Conservation (phyloP, 2,113 vertebrate genomes). For the Martes martes region DNA sequence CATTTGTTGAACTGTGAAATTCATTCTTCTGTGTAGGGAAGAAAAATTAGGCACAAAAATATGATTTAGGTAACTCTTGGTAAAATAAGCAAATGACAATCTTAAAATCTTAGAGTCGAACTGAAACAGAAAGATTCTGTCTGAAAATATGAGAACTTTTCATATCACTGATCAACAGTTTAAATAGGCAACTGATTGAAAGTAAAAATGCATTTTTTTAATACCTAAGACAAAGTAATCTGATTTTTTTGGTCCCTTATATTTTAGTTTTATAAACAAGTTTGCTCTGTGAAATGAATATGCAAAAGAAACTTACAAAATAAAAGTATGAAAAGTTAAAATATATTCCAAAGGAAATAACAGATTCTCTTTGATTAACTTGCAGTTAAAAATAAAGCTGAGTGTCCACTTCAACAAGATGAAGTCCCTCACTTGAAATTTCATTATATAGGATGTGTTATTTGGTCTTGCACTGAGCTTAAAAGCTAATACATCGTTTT, state of each 20-base stretch:
- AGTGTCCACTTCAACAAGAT: slow-evolving; percentile 77
- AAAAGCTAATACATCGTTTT: slow-evolving; percentile 60
- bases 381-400: slow-evolving; percentile 79
- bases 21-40: neutral
- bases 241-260: slow-evolving; percentile 76
- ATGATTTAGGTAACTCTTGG: slow-evolving; percentile 15
- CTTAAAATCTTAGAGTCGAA: slow-evolving; percentile 19
- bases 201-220: neutral
- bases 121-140: slow-evolving; percentile 17
- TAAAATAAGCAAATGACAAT: slow-evolving; percentile 8
- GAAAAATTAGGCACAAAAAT: neutral
- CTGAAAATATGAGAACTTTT: slow-evolving; percentile 26
- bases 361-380: slow-evolving; percentile 58
- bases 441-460: slow-evolving; percentile 56
- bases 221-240: slow-evolving; percentile 67
- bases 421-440: slow-evolving; percentile 63
- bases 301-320: slow-evolving; percentile 70
- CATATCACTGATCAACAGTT: neutral
- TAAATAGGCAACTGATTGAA: slow-evolving; percentile 8
- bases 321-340: slow-evolving; percentile 67
- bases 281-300: slow-evolving; percentile 69
- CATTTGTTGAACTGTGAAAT: neutral
- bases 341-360: slow-evolving; percentile 69
- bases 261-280: slow-evolving; percentile 58
- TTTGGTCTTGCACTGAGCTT: slow-evolving; percentile 47